phyloP scores from a whole-genome alignment of 2,888 invertebrate genomes.

The Ecdyonurus torrentis region DNA sequence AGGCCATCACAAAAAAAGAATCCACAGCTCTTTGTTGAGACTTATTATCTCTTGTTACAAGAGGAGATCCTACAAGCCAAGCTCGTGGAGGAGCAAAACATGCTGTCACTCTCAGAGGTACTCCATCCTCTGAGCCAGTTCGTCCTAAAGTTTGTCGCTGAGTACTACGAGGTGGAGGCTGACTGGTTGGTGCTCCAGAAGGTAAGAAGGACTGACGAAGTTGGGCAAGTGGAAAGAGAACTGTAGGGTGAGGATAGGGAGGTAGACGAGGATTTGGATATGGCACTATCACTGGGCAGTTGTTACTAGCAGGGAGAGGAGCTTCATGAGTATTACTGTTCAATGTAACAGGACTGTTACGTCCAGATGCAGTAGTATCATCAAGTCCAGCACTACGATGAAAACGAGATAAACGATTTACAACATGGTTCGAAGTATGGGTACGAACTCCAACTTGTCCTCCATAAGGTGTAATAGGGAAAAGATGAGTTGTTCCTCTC shows the following conservation, averaged over 20 bases:
- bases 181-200: conserved; percentile 7
- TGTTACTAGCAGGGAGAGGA: conserved; percentile 20
- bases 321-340: conserved; percentile 19
- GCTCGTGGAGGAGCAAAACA: conserved; percentile 60
- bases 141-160: conserved; percentile 8
- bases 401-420: conserved; percentile 86
- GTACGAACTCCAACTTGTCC: conserved; percentile 82
- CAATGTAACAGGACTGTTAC: conserved; percentile 45
- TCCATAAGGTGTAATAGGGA: conserved; percentile 92
- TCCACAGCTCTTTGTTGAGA: conserved; percentile 45
- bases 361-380: conserved; percentile 38
- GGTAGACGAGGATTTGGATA: conserved; percentile 80
- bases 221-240: conserved; percentile 54
- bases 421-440: conserved; percentile 84
- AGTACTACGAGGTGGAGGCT: conserved; percentile 19
- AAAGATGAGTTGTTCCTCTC: conserved; percentile 94
- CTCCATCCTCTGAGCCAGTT: conserved; percentile 42
- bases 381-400: conserved; percentile 87
- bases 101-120: conserved; percentile 61
- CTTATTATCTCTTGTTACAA: conserved; percentile 23
- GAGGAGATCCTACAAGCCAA: conserved; percentile 38
- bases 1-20: conserved; percentile 79
- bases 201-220: conserved; percentile 36
- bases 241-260: conserved; percentile 74
- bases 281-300: conserved; percentile 30